Evolutionary conservation across 1,140 invertebrate species (phyloP), one percentile per base, ranked within the genome.

Genomic region (Cyclina sinensis): DNA sequence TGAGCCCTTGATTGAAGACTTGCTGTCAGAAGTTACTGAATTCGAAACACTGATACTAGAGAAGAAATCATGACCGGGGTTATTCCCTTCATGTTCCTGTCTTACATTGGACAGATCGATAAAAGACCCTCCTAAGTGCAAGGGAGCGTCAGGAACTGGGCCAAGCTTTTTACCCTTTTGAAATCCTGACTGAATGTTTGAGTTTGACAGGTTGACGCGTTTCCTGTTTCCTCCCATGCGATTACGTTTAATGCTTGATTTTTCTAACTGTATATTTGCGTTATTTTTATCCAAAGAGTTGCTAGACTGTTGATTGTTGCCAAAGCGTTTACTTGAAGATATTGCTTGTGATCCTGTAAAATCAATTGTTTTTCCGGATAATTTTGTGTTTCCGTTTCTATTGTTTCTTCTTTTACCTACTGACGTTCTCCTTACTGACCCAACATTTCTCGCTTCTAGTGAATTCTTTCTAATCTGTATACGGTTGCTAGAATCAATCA

Each of bases 341-440:
- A 78, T 78, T 1, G 35, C 12, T 78, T 1, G 5, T 35, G 74
- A 78, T 27, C 39, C 39, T 27, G 18, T 48, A 32, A 78, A 78
- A 30, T 78, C 74, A 16, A 78, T 35, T 3, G 74, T 78, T 12
- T 78, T 78, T 14, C 74, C 74, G 32, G 74, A 78, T 4, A 78
- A 30, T 30, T 48, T 32, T 0, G 14, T 27, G 11, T 9, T 4
- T 7, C 32, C 18, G n/a, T 21, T 48, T 74, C 12, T 27, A 24
- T 14, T n/a, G 2, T 0, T 12, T 24, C 18, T 27, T 21, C 21
- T 21, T 9, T n/a, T n/a, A 5, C 24, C 27, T 11, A 27, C 14
- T 27, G 74, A 78, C 32, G 18, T 16, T 32, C 74, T 30, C 21
- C 32, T 35, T 5, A 18, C 21, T 21, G 32, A 11, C 0, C 65